Percentiles rank a stretch among this genome's conserved stretches.
phyloP scores from a whole-genome alignment of 1,140 invertebrate species.

The Drosophila oshimai region DNA sequence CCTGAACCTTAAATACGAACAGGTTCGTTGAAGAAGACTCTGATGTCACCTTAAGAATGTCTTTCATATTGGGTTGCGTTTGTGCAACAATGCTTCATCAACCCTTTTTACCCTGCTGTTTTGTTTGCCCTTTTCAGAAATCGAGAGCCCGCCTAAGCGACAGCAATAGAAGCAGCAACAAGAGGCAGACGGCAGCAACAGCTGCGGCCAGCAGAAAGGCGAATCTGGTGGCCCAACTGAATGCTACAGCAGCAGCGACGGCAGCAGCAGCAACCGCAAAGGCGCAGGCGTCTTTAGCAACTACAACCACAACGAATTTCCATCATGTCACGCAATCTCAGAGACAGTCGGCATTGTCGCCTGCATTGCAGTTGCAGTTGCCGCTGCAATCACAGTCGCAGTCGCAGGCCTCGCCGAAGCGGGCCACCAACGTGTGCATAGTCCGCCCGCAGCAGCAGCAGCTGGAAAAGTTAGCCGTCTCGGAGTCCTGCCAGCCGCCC shows the following conservation, averaged over 20 bases:
- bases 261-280: conserved; percentile 43
- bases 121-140: conserved; percentile 55
- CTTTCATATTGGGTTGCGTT: neutral
- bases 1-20: neutral
- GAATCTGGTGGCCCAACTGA: conserved; percentile 44
- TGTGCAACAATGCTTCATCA: neutral
- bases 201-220: conserved; percentile 35
- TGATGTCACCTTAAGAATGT: neutral
- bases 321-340: conserved; percentile 79
- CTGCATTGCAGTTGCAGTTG: conserved; percentile 50
- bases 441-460: conserved; percentile 72
- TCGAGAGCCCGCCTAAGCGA: conserved; percentile 74
- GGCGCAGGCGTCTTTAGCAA: conserved; percentile 67
- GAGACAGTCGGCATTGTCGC: conserved; percentile 47
- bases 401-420: conserved; percentile 60
- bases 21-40: neutral
- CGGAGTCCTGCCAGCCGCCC: conserved; percentile 39
- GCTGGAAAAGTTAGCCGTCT: conserved; percentile 43
- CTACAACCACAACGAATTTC: conserved; percentile 64
- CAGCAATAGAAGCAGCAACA: conserved; percentile 42
- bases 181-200: conserved; percentile 38
- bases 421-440: conserved; percentile 72
- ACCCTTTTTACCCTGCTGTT: neutral
- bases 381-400: conserved; percentile 49
- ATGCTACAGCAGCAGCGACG: conserved; percentile 44